Conservation (phyloP, 2,797 vertebrate genomes). For the Darevskia nairensis region DNA sequence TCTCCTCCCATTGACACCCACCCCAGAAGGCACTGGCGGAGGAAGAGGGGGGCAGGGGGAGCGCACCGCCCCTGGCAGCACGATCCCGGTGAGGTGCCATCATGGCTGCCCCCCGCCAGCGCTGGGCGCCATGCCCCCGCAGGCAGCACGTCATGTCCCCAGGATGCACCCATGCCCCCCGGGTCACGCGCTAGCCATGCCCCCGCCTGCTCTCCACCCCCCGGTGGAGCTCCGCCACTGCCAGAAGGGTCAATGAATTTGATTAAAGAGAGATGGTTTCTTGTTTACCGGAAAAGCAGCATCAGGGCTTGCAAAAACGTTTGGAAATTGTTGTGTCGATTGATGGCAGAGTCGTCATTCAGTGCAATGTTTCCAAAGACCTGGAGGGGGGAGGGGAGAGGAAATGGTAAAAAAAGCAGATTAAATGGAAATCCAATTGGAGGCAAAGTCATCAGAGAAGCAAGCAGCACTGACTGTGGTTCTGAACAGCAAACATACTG, state of each 20-base stretch:
- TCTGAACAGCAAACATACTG: neutral
- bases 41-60: too few species aligned
- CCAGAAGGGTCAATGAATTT: neutral
- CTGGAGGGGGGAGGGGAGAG: conserved; percentile 71
- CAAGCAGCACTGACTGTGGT: too few species aligned
- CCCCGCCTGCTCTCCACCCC: too few species aligned
- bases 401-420: neutral
- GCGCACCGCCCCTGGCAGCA: too few species aligned
- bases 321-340: conserved; percentile 95
- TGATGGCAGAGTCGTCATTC: conserved; percentile 88
- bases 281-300: conserved; percentile 91
- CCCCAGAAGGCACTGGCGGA: neutral
- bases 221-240: too few species aligned
- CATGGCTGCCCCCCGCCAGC: too few species aligned
- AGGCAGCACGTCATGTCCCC: too few species aligned
- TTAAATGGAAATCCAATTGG: neutral
- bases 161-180: too few species aligned
- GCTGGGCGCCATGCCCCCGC: too few species aligned
- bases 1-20: too few species aligned
- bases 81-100: too few species aligned
- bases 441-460: neutral
- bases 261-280: rapidly evolving
- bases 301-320: conserved; percentile 96
- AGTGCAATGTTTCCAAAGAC: conserved; percentile 96
- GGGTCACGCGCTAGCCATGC: rapidly evolving